phyloP scores from a whole-genome alignment of 2,113 vertebrate species.

The Ochotona curzoniae region DNA sequence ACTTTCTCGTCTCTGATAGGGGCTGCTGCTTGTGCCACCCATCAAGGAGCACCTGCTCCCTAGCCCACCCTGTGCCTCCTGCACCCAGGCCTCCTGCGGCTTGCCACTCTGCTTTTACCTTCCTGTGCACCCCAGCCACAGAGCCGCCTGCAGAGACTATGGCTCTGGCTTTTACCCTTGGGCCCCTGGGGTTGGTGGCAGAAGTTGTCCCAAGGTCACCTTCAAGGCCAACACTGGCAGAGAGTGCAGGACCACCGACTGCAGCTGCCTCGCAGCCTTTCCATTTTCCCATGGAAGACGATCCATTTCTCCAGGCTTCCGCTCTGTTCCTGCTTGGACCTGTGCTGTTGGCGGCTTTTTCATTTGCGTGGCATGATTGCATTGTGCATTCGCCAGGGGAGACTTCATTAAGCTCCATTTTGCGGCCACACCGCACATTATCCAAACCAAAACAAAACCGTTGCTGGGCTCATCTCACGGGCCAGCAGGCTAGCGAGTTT shows the following conservation, averaged over 20 bases:
- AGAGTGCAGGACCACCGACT: background rate
- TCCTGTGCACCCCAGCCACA: background rate
- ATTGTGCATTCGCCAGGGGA: conserved; percentile 2
- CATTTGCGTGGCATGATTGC: background rate
- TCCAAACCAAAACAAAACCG: background rate
- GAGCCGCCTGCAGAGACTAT: background rate
- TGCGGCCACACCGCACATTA: background rate
- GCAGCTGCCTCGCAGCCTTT: background rate
- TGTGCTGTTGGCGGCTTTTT: background rate
- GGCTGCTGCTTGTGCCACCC: too few relatives aligned
- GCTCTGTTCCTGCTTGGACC: background rate
- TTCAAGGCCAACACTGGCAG: background rate
- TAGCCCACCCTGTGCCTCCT: background rate
- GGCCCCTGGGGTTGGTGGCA: background rate
- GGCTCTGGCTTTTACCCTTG: fast-evolving
- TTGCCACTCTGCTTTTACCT: background rate
- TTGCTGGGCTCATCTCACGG: background rate
- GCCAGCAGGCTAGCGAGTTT: background rate
- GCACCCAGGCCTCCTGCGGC: fast-evolving
- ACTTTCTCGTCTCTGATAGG: background rate
- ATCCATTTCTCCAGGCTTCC: background rate
- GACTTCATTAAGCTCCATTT: background rate
- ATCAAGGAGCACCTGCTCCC: too few relatives aligned
- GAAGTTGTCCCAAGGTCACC: background rate
- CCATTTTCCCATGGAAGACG: background rate